Conservation (phyloP, 2,113 vertebrate genomes). For the Tenrec ecaudatus region DNA sequence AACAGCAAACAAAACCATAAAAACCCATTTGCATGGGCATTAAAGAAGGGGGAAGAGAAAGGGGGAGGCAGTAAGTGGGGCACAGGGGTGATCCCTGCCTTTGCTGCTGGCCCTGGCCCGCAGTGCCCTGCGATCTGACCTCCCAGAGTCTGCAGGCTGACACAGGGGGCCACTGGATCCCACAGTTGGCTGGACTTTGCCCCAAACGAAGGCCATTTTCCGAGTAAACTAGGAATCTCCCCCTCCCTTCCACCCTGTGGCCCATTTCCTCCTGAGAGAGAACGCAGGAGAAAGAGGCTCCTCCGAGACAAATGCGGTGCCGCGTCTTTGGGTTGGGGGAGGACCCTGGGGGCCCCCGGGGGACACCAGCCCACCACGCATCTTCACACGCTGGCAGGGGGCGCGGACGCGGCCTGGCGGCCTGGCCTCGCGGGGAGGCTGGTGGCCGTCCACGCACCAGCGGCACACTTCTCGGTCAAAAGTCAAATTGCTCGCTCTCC, state of each 20-base stretch:
- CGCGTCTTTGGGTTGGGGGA: neutral
- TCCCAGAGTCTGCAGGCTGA: neutral
- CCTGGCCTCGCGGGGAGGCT: neutral
- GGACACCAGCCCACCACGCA: too few species aligned
- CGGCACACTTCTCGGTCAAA: neutral
- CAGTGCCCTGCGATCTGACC: neutral
- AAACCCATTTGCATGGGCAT: neutral
- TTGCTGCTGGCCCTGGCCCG: neutral
- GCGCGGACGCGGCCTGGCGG: neutral
- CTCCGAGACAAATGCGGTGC: neutral
- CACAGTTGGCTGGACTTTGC: neutral
- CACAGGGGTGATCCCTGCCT: neutral
- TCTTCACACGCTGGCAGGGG: neutral
- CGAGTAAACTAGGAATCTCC: neutral
- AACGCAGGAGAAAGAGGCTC: neutral
- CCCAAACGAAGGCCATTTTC: conserved; percentile 17
- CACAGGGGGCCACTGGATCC: neutral
- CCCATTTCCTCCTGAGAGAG: neutral
- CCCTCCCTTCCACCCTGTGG: neutral
- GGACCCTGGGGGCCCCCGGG: neutral
- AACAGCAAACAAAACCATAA: neutral
- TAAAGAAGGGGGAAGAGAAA: neutral
- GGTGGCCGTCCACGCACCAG: neutral
- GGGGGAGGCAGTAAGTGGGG: fast-evolving
- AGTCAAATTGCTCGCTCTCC: neutral